phyloP scores from a whole-genome alignment of 2,113 vertebrate species.

The Pterocles orientalis region DNA sequence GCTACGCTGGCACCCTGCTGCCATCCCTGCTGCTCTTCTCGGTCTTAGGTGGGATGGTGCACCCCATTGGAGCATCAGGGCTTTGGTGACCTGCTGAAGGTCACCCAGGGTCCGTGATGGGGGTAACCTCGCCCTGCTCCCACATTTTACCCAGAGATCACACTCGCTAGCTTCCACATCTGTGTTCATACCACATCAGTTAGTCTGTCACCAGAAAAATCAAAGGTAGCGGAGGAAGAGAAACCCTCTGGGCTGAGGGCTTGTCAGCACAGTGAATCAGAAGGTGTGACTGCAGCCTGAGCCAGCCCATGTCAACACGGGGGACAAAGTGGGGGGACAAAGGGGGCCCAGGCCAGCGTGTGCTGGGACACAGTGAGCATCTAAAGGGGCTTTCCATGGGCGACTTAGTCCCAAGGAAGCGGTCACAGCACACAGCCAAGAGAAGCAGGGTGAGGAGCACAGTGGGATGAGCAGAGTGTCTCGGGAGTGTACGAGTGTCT shows the following conservation, averaged over 20 bases:
- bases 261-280: neutral
- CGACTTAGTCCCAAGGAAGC: neutral
- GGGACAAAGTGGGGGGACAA: neutral
- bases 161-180: neutral
- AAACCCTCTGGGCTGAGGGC: neutral
- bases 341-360: neutral
- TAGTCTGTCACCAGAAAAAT: neutral
- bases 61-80: neutral
- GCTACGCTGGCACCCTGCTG: neutral
- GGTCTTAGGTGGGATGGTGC: neutral
- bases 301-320: accelerated
- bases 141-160: neutral
- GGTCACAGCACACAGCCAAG: neutral
- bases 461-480: neutral
- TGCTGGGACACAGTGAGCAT: neutral
- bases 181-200: neutral
- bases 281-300: neutral
- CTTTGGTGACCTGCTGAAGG: neutral
- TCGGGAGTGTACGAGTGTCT: neutral
- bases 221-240: neutral
- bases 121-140: neutral
- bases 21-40: neutral
- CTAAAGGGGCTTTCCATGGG: neutral
- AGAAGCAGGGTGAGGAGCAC: neutral
- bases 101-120: neutral